Conservation (phyloP, 2,888 invertebrate species). For the Timandra comae region DNA sequence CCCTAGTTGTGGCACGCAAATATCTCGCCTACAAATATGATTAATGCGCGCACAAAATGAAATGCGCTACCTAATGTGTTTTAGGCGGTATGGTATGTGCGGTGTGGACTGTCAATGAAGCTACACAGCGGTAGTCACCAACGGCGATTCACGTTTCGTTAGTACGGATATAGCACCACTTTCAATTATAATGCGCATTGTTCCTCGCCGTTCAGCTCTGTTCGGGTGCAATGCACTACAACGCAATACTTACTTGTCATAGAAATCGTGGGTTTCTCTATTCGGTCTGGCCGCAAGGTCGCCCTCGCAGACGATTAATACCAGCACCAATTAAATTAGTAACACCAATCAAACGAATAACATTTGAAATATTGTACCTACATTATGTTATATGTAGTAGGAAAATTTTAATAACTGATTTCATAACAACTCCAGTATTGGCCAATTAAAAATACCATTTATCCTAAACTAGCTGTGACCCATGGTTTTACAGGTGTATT, state of each 20-base stretch:
- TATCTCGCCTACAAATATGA: too few species aligned
- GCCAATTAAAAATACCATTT: too few species aligned
- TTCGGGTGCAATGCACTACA: constrained; percentile 70
- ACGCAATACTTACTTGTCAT: constrained; percentile 63
- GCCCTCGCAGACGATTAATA: constrained; percentile 26
- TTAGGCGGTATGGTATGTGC: background rate
- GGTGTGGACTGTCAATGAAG: constrained; percentile 20
- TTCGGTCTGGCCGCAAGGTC: constrained; percentile 43
- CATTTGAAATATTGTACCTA: too few species aligned
- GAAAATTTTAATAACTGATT: too few species aligned
- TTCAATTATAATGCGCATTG: constrained; percentile 75
- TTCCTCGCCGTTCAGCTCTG: constrained; percentile 53
- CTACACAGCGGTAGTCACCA: constrained; percentile 5
- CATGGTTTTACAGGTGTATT: too few species aligned
- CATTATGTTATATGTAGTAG: too few species aligned
- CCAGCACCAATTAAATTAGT: constrained; percentile 26
- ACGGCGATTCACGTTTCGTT: constrained; percentile 57
- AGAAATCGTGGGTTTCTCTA: constrained; percentile 65
- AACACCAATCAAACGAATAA: too few species aligned
- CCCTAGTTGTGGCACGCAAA: too few species aligned
- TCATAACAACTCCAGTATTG: too few species aligned
- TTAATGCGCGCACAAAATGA: too few species aligned
- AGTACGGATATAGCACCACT: constrained; percentile 69
- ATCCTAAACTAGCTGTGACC: too few species aligned
- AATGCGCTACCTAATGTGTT: too few species aligned